Evolutionary conservation across 1,140 invertebrate species (phyloP).

Genomic region (Camponotus vicinus): DNA sequence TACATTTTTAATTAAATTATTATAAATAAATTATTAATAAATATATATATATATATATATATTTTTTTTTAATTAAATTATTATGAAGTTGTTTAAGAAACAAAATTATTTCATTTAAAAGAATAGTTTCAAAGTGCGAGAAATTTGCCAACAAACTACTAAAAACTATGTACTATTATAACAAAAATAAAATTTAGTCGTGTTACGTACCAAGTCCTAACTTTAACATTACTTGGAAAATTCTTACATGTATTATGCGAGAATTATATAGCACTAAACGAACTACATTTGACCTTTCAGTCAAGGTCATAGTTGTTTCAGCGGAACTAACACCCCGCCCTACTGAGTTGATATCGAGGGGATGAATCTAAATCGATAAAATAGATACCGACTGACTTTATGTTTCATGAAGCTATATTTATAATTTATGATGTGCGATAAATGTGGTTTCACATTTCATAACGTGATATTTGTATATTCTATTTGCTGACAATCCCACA

Average conservation of each 20-base stretch:
- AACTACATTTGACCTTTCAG: conserved; percentile 53
- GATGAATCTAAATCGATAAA: conserved; percentile 55
- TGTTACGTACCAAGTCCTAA: not conserved
- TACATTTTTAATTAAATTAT: too few relatives aligned
- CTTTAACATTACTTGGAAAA: conserved; percentile 6
- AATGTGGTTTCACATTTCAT: not conserved
- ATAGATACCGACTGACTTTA: conserved; percentile 41
- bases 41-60: too few relatives aligned
- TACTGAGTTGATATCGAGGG: conserved; percentile 32
- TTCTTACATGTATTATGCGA: conserved; percentile 17
- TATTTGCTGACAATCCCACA: not conserved
- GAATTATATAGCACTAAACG: conserved; percentile 33
- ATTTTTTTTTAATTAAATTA: too few relatives aligned
- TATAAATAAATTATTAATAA: too few relatives aligned
- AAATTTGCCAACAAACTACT: not conserved
- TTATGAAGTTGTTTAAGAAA: too few relatives aligned
- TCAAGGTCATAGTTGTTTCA: conserved; percentile 42
- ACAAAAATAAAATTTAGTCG: not conserved
- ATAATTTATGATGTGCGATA: conserved; percentile 22
- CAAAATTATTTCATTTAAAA: not conserved
- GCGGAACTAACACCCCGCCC: conserved; percentile 24
- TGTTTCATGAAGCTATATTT: not conserved
- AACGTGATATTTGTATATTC: not conserved
- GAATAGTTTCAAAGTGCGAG: not conserved
- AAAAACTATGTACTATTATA: not conserved